Percentiles rank a stretch among this genome's conserved stretches.
Conservation (phyloP, 2,113 vertebrate genomes). For the Cyanoliseus patagonus region DNA sequence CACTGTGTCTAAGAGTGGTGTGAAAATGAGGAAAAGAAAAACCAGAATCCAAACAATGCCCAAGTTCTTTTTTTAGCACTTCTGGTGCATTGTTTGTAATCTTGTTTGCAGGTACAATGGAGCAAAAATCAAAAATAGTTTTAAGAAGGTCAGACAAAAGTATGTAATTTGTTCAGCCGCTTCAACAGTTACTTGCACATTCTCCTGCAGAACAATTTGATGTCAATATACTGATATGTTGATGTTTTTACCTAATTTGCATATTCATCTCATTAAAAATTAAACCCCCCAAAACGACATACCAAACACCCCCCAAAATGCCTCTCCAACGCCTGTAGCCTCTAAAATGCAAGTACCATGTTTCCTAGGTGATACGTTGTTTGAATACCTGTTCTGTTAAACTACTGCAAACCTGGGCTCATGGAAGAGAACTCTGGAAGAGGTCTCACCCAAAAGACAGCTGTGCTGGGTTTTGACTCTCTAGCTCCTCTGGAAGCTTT, state of each 20-base stretch:
- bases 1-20: background rate
- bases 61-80: background rate
- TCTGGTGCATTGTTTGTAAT: background rate
- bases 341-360: background rate
- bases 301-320: fast-evolving
- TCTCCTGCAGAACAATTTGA: background rate
- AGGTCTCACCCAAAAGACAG: background rate
- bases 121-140: background rate
- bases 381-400: background rate
- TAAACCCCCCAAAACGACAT: background rate
- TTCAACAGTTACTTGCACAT: background rate
- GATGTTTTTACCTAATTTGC: background rate
- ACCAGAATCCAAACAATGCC: fast-evolving
- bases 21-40: background rate
- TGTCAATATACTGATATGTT: background rate
- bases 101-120: background rate
- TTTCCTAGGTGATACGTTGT: background rate
- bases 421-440: background rate
- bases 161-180: background rate
- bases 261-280: background rate
- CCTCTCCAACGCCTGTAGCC: background rate
- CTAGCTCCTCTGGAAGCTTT: background rate
- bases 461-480: background rate
- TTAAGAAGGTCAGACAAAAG: background rate
- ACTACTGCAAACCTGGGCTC: background rate